Conservation (phyloP, 37 sponge, comb jelly and placozoan species). For the Lycopodina hypogea region DNA sequence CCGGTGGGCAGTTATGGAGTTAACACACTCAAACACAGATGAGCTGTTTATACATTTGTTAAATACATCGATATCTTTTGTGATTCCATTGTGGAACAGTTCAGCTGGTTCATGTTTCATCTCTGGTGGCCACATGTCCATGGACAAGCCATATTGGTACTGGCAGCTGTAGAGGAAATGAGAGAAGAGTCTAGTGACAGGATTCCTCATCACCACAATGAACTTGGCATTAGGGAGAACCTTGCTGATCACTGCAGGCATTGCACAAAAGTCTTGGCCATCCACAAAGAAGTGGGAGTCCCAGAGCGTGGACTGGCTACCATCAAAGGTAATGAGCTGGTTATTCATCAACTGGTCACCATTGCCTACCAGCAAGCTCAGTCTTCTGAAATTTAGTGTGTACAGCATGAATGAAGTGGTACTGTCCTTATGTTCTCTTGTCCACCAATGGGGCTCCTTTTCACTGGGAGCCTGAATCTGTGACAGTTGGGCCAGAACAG, state of each 20-base stretch:
- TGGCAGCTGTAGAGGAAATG: conserved; percentile 36
- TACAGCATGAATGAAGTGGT: conserved; percentile 3
- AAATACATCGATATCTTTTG: background rate
- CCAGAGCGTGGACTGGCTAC: conserved; percentile 56
- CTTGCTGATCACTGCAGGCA: conserved; percentile 40
- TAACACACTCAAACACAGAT: conserved; percentile 30
- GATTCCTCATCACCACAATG: conserved; percentile 58
- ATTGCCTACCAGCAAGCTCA: background rate
- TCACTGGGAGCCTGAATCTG: conserved; percentile 7
- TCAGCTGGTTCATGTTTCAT: background rate
- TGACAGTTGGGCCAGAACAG: background rate
- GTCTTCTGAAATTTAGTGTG: background rate
- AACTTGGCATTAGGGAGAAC: conserved; percentile 56
- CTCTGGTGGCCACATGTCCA: background rate
- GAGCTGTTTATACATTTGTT: background rate
- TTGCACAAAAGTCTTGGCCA: conserved; percentile 28
- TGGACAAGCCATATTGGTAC: background rate
- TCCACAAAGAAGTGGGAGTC: conserved; percentile 18
- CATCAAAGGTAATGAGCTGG: conserved; percentile 35
- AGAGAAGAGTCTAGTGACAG: conserved; percentile 26
- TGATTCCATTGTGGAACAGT: conserved; percentile 5
- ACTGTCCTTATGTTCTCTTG: background rate
- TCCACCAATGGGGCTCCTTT: conserved; percentile 60
- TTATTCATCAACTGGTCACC: background rate
- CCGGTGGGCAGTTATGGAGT: background rate